A percentile compares a stretch with the other conserved stretches of the same genome.
Conservation (phyloP, 1,140 invertebrate species). For the Brachionus angularis region DNA sequence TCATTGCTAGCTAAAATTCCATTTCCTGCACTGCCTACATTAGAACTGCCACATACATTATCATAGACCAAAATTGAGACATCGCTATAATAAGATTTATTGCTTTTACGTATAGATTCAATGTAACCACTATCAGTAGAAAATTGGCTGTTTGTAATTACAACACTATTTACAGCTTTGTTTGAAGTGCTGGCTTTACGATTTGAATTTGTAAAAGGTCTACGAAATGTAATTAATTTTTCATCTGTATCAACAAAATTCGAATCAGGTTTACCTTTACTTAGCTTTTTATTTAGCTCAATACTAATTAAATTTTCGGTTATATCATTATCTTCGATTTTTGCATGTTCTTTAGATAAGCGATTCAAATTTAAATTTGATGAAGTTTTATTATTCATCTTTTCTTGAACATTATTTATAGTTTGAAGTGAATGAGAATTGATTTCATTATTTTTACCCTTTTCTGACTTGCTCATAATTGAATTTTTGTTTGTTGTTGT, state of each 20-base stretch:
- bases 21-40: conserved; percentile 22
- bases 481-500: background rate
- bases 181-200: background rate
- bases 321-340: too few species aligned
- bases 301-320: background rate
- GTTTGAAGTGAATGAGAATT: too few species aligned
- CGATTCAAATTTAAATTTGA: too few species aligned
- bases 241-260: too few species aligned
- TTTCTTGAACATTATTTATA: too few species aligned
- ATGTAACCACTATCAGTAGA: background rate
- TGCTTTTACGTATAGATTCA: background rate
- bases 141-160: background rate
- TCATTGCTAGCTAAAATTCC: background rate
- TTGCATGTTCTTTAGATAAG: too few species aligned
- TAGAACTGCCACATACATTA: conserved; percentile 3
- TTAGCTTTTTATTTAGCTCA: background rate
- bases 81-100: background rate
- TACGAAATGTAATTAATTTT: too few species aligned
- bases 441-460: too few species aligned
- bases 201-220: too few species aligned
- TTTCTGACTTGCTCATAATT: background rate
- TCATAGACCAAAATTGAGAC: background rate
- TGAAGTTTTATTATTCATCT: too few species aligned
- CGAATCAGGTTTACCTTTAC: too few species aligned
- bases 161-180: background rate